Evolutionary conservation across 2,113 vertebrate species (phyloP), one percentile per base, ranked within the genome.

Genomic region (Syrmaticus mikado): DNA sequence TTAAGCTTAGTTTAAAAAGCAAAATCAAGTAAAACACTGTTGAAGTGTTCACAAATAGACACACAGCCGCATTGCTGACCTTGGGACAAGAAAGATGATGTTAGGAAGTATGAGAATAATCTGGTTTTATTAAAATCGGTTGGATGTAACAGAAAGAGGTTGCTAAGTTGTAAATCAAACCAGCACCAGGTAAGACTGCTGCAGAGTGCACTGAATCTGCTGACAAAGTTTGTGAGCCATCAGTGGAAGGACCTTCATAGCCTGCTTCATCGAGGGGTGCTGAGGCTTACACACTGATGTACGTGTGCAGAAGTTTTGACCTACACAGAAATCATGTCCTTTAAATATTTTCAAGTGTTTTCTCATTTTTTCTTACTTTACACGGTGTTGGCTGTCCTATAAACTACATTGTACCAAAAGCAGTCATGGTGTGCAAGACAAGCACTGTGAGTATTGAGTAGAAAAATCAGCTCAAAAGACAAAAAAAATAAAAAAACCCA

Each of bases 1-100:
- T 95, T 74, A 68, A 86, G 57, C 55, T 88, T 81, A 72, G 65
- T 57, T 92, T 95, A 46, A 77, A 78, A 83, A 64, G 40, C 87
- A 74, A 93, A 74, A 53, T 83, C 21, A 84, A 86, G 82, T 46
- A 83, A 76, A 92, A 43, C 43, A 82, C 41, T 52, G 11, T 0
- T 0, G 72, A 87, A 58, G 28, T 32, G 16, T 77, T 93, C 13
- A 3, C 65, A 89, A 57, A 40, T 61, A 88, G 48, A 41, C 24
- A 36, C 36, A 48, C 21, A 43, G 20, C 48, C 22, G 19, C n/a
- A 62, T 17, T 68, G n/a, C 72, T 80, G 77, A 76, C 75, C 55
- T 11, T 55, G 19, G 76, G 75, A 22, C 72, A 71, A 84, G 66
- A 58, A 86, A 81, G 77, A 76, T 28, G 38, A 25, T 45, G 14